These are phyloP conservation scores for Drosophila truncata DNA, from an alignment of 1,140 invertebrate genomes.

Conservation along the genomic window DNA sequence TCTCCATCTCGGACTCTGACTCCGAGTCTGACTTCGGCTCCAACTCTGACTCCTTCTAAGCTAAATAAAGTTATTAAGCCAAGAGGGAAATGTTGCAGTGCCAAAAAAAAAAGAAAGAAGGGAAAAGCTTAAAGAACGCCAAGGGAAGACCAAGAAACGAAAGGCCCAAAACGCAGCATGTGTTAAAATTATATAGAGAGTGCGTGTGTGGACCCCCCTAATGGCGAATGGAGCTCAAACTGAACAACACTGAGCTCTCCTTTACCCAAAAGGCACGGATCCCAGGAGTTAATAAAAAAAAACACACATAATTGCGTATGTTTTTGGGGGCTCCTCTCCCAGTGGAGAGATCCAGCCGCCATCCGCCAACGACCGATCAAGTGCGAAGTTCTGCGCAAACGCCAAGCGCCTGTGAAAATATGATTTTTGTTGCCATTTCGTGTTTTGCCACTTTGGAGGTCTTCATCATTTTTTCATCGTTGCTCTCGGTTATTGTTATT, in stretches of 20 bases:
- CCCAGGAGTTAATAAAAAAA: conserved; percentile 79
- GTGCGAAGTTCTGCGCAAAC: conserved; percentile 83
- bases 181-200: conserved; percentile 84
- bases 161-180: conserved; percentile 78
- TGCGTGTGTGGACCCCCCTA: conserved; percentile 80
- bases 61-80: conserved; percentile 83
- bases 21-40: conserved; percentile 6
- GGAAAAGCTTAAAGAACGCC: conserved; percentile 38
- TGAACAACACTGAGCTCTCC: conserved; percentile 15
- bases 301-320: conserved; percentile 82
- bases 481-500: conserved; percentile 39
- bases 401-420: conserved; percentile 83
- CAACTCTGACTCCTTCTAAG: conserved; percentile 59
- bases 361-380: conserved; percentile 50
- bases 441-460: conserved; percentile 76
- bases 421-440: conserved; percentile 75
- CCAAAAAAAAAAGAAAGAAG: conserved; percentile 28
- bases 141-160: conserved; percentile 26
- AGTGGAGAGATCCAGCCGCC: conserved; percentile 22
- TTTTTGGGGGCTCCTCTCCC: conserved; percentile 51
- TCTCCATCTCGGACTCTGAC: conserved; percentile 16
- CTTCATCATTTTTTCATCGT: conserved; percentile 59
- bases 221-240: conserved; percentile 54
- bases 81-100: conserved; percentile 70
- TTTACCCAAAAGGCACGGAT: conserved; percentile 4